These are phyloP conservation scores for Rapana venosa DNA, from an alignment of 2,888 invertebrate genomes.

Conservation along the genomic window DNA sequence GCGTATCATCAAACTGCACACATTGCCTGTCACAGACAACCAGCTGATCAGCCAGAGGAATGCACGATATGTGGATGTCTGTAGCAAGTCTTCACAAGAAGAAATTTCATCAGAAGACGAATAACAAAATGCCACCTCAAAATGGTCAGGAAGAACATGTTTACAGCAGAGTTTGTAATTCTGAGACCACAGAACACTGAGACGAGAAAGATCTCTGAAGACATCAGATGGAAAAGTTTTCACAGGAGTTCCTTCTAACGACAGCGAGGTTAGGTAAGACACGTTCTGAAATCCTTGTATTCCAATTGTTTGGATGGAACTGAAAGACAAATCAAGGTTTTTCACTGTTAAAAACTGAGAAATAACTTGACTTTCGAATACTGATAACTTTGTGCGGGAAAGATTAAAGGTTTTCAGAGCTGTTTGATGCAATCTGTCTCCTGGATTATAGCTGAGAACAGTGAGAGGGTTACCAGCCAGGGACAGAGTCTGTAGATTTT, in stretches of 20 bases:
- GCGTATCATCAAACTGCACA: slow-evolving; percentile 1
- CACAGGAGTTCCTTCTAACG: not conserved
- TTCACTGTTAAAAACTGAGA: not conserved
- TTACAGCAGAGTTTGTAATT: slow-evolving; percentile 41
- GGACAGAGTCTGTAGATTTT: too few species aligned
- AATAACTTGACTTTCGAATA: not conserved
- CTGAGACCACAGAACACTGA: not conserved
- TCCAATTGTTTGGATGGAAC: not conserved
- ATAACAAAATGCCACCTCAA: not conserved
- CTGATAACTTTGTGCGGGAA: not conserved
- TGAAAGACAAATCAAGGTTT: too few species aligned
- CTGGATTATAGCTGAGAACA: not conserved
- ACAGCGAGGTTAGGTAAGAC: not conserved
- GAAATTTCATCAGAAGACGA: slow-evolving; percentile 40
- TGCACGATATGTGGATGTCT: not conserved
- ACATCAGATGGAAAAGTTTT: not conserved
- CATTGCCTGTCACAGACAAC: slow-evolving; percentile 32
- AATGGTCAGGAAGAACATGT: not conserved
- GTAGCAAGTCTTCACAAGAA: slow-evolving; percentile 41
- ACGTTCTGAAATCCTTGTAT: not conserved
- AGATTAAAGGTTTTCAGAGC: not conserved
- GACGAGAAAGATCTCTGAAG: not conserved
- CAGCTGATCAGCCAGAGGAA: slow-evolving; percentile 34
- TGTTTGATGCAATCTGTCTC: too few species aligned
- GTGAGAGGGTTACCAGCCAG: too few species aligned